Base-by-base conservation (phyloP, 2,113 vertebrate genomes). In the Oncorhynchus clarkii region DNA sequence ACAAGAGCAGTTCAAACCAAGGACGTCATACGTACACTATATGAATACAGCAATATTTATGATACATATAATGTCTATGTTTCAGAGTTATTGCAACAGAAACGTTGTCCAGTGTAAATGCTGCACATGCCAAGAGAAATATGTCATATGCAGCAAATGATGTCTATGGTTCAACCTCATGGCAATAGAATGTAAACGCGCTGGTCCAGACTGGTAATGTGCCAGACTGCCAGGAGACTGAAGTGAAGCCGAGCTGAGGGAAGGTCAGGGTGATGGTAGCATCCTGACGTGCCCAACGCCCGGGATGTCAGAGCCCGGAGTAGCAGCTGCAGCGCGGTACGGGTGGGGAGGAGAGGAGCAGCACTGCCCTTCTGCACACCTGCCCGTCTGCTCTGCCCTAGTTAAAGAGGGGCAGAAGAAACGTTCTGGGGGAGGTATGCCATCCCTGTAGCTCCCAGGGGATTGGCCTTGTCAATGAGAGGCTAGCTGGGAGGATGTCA, bases 191-290 rank as follows among this genome's bases (percentile, higher is more conserved):
- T 54, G 51, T 54, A 54, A 54, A 54, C 16, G 16, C 1, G 3
- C n/a, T n/a, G 59, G 16, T 14, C 54, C 59, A 22, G 59, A 57
- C 51, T 6, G 5, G 8, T 26, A 12, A 67, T 29, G 13, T 29
- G 65, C 86, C 86, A 78, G 87, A 88, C 88, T 79, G 87, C 85
- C 85, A 86, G 81, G 80, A 77, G 75, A 85, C 87, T 89, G 39
- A 45, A 11, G 39, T 45, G 39, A 45, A 12, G 2, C 39, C 85
- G 86, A 88, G 83, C 87, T 77, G 75, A 88, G 86, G 84, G 89
- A 92, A 92, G 91, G 90, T 93, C 92, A 91, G 87, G 79, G 74
- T 91, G 90, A 93, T 93, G 86, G 89, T 93, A 93, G 88, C 83
- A 85, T 91, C 83, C 89, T 93, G 92, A 92, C 91, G 89, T 89